These are phyloP conservation scores for Pagetopsis macropterus DNA, from an alignment of 2,797 vertebrate genomes.

Conservation along the genomic window DNA sequence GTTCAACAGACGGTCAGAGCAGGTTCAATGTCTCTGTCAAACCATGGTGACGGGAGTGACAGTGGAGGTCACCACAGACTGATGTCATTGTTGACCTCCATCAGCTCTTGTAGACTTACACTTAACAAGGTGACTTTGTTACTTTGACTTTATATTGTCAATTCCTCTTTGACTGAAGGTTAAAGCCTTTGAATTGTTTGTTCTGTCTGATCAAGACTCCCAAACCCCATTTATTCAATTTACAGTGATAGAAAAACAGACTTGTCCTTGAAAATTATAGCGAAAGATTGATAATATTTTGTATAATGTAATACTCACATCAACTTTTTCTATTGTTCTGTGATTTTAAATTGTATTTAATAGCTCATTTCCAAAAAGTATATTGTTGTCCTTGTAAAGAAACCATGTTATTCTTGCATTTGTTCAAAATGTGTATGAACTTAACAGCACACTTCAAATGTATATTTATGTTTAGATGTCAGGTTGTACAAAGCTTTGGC, in stretches of 20 bases:
- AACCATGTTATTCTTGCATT: no score
- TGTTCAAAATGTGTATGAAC: no score
- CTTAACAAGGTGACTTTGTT: neutral
- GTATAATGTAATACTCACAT: no score
- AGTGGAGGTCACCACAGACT: slow-evolving; percentile 9
- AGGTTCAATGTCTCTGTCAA: slow-evolving; percentile 39
- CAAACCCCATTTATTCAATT: no score
- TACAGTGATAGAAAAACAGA: no score
- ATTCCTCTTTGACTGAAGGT: neutral
- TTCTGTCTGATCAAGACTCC: neutral
- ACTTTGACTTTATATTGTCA: neutral
- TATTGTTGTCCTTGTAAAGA: no score
- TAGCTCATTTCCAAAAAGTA: no score
- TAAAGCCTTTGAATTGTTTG: neutral
- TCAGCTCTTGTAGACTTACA: slow-evolving; percentile 2
- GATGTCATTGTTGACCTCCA: slow-evolving; percentile 23
- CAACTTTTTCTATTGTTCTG: no score
- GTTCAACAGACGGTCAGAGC: slow-evolving; percentile 40
- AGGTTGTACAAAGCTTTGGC: no score
- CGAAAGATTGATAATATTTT: neutral
- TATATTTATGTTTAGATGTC: no score
- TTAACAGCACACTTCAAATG: no score
- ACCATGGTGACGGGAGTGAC: slow-evolving; percentile 21
- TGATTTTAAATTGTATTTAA: no score
- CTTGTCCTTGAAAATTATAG: neutral